These are phyloP conservation scores for Laticauda laticaudata DNA, from an alignment of 2,113 vertebrate genomes.

Conservation along the genomic window DNA sequence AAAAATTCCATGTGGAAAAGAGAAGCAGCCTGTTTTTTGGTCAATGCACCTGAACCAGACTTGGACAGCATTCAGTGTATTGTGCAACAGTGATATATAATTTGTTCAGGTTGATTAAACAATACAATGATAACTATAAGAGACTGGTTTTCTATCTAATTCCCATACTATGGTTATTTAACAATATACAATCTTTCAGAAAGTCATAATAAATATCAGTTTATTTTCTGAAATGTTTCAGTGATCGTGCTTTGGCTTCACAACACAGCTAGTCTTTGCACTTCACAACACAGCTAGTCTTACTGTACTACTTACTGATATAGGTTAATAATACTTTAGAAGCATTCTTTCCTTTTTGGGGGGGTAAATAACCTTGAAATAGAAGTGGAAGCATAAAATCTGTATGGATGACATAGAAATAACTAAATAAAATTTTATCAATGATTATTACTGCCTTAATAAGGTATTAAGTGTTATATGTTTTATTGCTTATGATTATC, in stretches of 20 bases:
- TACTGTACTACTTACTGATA: slow-evolving; percentile 5
- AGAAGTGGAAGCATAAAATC: neutral
- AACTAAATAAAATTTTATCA: neutral
- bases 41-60: slow-evolving; percentile 67
- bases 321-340: neutral
- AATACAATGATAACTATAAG: slow-evolving; percentile 54
- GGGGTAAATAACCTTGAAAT: neutral
- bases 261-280: slow-evolving; percentile 64
- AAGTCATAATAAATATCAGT: slow-evolving; percentile 56
- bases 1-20: neutral
- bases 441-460: neutral
- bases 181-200: slow-evolving; percentile 58
- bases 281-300: slow-evolving; percentile 66
- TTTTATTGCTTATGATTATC: neutral
- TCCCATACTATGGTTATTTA: slow-evolving; percentile 36
- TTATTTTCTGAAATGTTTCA: slow-evolving; percentile 44
- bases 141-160: slow-evolving; percentile 52
- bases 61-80: slow-evolving; percentile 59
- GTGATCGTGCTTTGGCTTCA: slow-evolving; percentile 44
- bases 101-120: slow-evolving; percentile 58
- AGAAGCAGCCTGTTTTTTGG: slow-evolving; percentile 39
- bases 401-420: neutral
- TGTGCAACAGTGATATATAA: slow-evolving; percentile 64
- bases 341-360: neutral
- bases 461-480: neutral